A percentile compares a stretch with the other conserved stretches of the same genome.
These are phyloP conservation scores for Pelecanus crispus DNA, from an alignment of 2,113 vertebrate genomes.

Conservation along the genomic window DNA sequence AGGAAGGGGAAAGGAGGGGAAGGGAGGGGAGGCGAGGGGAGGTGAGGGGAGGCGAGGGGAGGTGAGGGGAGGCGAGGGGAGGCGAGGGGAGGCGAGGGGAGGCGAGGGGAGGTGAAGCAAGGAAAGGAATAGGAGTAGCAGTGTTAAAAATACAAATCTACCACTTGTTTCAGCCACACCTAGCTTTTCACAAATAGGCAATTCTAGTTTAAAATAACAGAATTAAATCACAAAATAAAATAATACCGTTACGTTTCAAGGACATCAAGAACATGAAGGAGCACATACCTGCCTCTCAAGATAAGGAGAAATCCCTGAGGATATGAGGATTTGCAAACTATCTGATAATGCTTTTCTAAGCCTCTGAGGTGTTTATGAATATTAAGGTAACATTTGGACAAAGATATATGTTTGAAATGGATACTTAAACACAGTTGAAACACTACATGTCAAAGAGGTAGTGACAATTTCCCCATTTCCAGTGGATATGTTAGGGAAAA, in stretches of 20 bases:
- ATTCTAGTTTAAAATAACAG: background rate
- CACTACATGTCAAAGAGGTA: background rate
- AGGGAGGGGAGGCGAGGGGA: too few species aligned
- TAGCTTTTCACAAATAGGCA: background rate
- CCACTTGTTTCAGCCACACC: rapidly evolving
- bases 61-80: background rate
- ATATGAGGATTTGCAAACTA: background rate
- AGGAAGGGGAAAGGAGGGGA: too few species aligned
- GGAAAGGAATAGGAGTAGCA: too few species aligned
- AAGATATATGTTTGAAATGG: background rate
- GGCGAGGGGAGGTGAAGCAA: too few species aligned
- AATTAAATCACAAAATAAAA: background rate
- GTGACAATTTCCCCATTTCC: background rate
- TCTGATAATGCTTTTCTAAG: background rate
- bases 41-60: too few species aligned
- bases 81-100: too few species aligned
- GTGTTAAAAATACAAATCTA: background rate
- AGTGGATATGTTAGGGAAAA: background rate
- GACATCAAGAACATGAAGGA: background rate
- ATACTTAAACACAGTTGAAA: background rate
- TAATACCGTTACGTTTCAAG: background rate
- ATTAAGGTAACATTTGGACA: background rate
- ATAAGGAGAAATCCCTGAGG: background rate
- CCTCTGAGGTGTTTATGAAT: background rate
- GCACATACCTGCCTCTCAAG: background rate